Evolutionary conservation across 2,888 invertebrate genomes (phyloP), one percentile per base, ranked within the genome.

Genomic region (Eumacrocentrus americanus): DNA sequence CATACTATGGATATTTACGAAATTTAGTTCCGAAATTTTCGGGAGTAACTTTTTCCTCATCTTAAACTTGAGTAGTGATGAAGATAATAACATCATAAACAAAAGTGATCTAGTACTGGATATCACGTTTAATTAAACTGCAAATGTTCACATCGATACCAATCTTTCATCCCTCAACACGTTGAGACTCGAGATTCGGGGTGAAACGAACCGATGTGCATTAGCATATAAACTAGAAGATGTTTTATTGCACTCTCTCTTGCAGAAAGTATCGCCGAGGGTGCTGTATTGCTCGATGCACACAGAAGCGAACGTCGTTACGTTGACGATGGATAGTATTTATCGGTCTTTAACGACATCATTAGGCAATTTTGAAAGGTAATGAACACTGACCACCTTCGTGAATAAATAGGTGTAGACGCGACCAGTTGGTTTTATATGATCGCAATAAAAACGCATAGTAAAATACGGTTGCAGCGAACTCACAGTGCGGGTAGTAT

Each of bases 171-270:
- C n/a, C 46, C 23, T 22, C 14, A 50, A 11, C 46, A 22, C 18
- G 25, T 22, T 20, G 34, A 52, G 55, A 56, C 59, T 61, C 60
- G 57, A 42, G 42, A 16, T 61, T 53, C 42, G 46, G 55, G 50
- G 50, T 12, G 55, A 47, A 64, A 61, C 58, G 52, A 55, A 64
- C 58, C 58, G 61, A 59, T 57, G 62, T 58, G 54, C 58, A 69
- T 70, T 70, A 67, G 67, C 70, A 70, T 70, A 69, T 67, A 69
- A 70, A 70, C 69, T 69, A 70, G 68, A 68, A 69, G 67, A 67
- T 69, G 63, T 68, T 70, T 69, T 69, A 69, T 67, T 63, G 60
- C 66, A 48, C 56, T 67, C 44, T 3, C 11, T 5, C 9, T 20
- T 22, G n/a, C 11, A 44, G 1, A n/a, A 44, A 44, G 50, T 37